These are phyloP conservation scores for Drosophila histrio DNA, from an alignment of 2,888 invertebrate species.

Conservation along the genomic window DNA sequence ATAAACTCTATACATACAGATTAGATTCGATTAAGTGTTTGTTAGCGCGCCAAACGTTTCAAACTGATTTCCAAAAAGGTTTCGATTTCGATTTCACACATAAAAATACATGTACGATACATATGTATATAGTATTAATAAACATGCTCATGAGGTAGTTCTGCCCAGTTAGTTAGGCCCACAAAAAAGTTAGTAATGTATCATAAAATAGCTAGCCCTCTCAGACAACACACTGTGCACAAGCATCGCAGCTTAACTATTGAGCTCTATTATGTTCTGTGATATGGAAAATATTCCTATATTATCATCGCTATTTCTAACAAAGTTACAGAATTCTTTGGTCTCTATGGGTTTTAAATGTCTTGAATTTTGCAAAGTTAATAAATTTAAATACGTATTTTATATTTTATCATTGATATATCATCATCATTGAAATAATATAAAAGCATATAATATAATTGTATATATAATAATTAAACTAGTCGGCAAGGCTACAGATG, in stretches of 20 bases:
- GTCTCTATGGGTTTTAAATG: too few species aligned
- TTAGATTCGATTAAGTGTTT: conserved; percentile 28
- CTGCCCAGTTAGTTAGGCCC: conserved; percentile 8
- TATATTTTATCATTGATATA: too few species aligned
- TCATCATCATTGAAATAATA: too few species aligned
- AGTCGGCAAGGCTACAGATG: too few species aligned
- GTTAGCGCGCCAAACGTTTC: conserved; percentile 11
- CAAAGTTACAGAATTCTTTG: neutral
- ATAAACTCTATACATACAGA: conserved; percentile 31
- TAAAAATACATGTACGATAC: conserved; percentile 13
- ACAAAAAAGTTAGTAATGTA: conserved; percentile 40
- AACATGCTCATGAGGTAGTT: conserved; percentile 50
- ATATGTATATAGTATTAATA: conserved; percentile 5
- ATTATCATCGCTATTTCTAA: neutral
- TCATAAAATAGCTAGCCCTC: conserved; percentile 32
- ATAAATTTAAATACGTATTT: too few species aligned
- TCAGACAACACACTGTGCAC: conserved; percentile 54
- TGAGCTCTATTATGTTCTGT: conserved; percentile 10
- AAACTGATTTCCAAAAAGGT: conserved; percentile 9
- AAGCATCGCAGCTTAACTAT: neutral
- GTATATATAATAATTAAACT: too few species aligned
- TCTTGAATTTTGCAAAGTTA: too few species aligned
- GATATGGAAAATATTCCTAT: neutral
- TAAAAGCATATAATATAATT: too few species aligned
- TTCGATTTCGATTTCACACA: conserved; percentile 1